Evolutionary conservation across 2,797 vertebrate genomes (phyloP), one percentile per base, ranked within the genome.

Genomic region (Phaenicophaeus curvirostris): DNA sequence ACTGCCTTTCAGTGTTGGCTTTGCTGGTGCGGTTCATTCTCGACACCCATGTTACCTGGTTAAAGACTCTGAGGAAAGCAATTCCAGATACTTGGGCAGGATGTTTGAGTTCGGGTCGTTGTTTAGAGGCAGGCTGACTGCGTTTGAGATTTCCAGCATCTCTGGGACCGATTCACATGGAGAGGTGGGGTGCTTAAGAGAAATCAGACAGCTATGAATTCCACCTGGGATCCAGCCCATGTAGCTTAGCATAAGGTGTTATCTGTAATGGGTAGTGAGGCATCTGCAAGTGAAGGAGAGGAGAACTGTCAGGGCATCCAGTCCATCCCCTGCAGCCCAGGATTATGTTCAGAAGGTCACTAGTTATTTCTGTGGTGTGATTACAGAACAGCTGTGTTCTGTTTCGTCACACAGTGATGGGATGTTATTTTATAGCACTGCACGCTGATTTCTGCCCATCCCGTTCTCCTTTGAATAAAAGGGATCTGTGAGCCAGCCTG

Each of bases 1-100:
- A 15, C 6, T 57, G 11, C 8, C 8, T 85, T 39, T 62, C 20
- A n/a, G 16, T 21, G 19, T 35, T 42, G 37, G 20, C 23, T 83
- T 62, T 82, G 37, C 66, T 83, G n/a, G 4, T 48, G 7, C 33
- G n/a, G 31, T 7, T 65, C 61, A 48, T 55, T 54, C 41, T 31
- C 7, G 19, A 16, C 10, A 37, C 11, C 13, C 33, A 20, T 7
- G 5, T n/a, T 33, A 44, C 7, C 15, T 35, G 35, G 8, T 0
- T 46, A 11, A 39, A 57, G 39, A 30, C 31, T 79, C 44, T 30
- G 54, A 71, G 54, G 55, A 59, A 50, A 55, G 23, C 33, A 42
- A 10, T 58, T 63, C 8, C 42, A 63, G 55, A 42, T 28, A 11
- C 39, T 62, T 30, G 18, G 48, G 21, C 33, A 61, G 37, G 73